A percentile compares a stretch with the other conserved stretches of the same genome.
phyloP scores from a whole-genome alignment of 2,888 invertebrate species.

The Ornithoptera priamus region DNA sequence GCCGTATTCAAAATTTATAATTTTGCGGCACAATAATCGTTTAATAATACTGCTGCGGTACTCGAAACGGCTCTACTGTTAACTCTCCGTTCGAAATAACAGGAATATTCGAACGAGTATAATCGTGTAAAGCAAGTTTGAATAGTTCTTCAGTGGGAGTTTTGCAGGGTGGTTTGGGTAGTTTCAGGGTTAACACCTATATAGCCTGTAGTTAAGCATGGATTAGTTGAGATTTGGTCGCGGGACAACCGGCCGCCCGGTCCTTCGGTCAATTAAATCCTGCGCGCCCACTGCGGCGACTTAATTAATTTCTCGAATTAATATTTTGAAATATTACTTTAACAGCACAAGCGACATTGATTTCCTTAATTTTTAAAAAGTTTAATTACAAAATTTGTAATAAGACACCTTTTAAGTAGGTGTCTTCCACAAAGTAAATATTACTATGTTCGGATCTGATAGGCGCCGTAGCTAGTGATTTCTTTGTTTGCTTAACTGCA shows the following conservation, averaged over 20 bases:
- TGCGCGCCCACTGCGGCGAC: slow-evolving; percentile 57
- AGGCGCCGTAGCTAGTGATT: no score
- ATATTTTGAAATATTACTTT: slow-evolving; percentile 14
- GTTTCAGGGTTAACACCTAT: slow-evolving; percentile 61
- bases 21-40: slow-evolving; percentile 63
- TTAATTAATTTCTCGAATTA: slow-evolving; percentile 43
- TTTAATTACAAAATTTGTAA: no score
- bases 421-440: no score
- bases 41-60: slow-evolving; percentile 50
- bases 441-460: no score
- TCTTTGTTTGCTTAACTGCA: no score
- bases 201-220: slow-evolving; percentile 73
- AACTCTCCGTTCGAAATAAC: slow-evolving; percentile 47
- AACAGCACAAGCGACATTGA: neutral
- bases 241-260: slow-evolving; percentile 49
- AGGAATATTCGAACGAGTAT: slow-evolving; percentile 43
- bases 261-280: slow-evolving; percentile 72
- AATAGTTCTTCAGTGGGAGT: slow-evolving; percentile 63
- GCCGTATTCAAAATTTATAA: slow-evolving; percentile 55
- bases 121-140: slow-evolving; percentile 68
- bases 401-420: no score
- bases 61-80: slow-evolving; percentile 35
- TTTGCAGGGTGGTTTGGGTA: slow-evolving; percentile 44
- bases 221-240: slow-evolving; percentile 75
- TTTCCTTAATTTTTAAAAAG: neutral